phyloP scores from a whole-genome alignment of 2,888 invertebrate species.

The Agriopis aurantiaria region DNA sequence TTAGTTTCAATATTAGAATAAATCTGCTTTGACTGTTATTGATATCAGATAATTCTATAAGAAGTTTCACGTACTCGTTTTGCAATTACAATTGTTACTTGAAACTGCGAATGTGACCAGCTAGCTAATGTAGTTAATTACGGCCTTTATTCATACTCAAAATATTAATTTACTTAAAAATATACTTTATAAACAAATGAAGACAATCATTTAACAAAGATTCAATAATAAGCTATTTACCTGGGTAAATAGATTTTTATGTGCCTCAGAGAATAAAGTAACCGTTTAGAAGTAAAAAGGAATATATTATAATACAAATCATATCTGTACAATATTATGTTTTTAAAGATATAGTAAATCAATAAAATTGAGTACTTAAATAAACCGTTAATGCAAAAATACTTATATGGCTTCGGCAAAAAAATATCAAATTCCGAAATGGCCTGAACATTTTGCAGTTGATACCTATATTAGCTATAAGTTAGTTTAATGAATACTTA shows the following conservation, averaged over 20 bases:
- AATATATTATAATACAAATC: too few relatives aligned
- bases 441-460: constrained; percentile 13
- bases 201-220: not conserved
- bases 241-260: not conserved
- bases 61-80: constrained; percentile 57
- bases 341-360: too few relatives aligned
- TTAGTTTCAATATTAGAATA: constrained; percentile 76
- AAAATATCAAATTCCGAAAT: constrained; percentile 2
- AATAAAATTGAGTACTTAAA: too few relatives aligned
- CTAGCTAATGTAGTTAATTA: constrained; percentile 22
- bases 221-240: not conserved
- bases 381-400: too few relatives aligned
- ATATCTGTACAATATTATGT: too few relatives aligned
- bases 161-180: not conserved
- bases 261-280: not conserved
- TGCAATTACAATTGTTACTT: constrained; percentile 43
- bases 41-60: constrained; percentile 64
- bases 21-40: constrained; percentile 71
- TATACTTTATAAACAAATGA: not conserved
- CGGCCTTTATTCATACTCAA: constrained; percentile 14
- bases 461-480: constrained; percentile 8
- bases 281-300: too few relatives aligned
- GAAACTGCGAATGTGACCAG: constrained; percentile 29
- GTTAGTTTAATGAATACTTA: constrained; percentile 11
- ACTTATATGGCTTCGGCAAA: not conserved